Percentiles rank a stretch among this genome's conserved stretches.
Evolutionary conservation across 2,113 vertebrate genomes (phyloP).

Genomic region (Caloenas nicobarica): DNA sequence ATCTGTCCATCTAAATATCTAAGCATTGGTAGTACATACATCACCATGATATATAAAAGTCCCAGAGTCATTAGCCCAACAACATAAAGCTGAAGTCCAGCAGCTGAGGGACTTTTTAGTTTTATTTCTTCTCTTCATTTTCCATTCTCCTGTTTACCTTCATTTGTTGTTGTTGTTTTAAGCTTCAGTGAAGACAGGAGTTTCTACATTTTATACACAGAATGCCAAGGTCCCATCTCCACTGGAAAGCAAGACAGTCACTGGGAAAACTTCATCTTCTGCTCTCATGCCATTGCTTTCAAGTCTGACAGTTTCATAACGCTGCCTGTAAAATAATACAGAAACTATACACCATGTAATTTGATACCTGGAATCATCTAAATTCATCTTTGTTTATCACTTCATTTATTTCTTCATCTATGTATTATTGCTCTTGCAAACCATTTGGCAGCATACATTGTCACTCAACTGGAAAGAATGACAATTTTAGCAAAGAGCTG

Average conservation of each 20-base stretch:
- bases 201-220: background rate
- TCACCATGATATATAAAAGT: background rate
- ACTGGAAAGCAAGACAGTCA: background rate
- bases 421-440: background rate
- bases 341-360: background rate
- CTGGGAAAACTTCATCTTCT: background rate
- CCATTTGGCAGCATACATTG: background rate
- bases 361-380: background rate
- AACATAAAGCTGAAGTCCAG: background rate
- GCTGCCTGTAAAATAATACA: background rate
- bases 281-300: background rate
- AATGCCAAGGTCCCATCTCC: background rate
- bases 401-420: background rate
- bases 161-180: background rate
- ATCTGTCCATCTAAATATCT: background rate
- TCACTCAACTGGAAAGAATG: background rate
- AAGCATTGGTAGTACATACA: background rate
- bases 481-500: background rate
- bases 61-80: background rate
- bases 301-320: background rate
- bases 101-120: background rate
- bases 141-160: background rate
- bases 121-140: background rate
- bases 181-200: background rate
- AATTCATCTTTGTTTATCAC: background rate